Percentiles rank a stretch among this genome's conserved stretches.
Conservation (phyloP, 1,140 invertebrate species). For the Apis dorsata region DNA sequence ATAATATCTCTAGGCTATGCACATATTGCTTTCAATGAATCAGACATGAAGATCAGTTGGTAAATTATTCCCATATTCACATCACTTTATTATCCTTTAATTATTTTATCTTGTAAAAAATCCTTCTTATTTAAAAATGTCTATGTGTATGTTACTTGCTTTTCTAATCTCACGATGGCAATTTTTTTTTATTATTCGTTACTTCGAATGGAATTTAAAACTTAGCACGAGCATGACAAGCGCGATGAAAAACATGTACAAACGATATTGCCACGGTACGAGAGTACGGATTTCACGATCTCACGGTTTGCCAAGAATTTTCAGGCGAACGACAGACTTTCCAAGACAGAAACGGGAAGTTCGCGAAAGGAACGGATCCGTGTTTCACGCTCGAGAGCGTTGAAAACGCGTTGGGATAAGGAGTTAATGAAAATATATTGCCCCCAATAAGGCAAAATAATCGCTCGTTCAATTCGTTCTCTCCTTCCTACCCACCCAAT, state of each 20-base stretch:
- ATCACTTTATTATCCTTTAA: too few relatives aligned
- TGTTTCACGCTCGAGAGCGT: slow-evolving; percentile 4
- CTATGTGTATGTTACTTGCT: neutral
- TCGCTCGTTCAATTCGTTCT: neutral
- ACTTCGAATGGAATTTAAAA: too few relatives aligned
- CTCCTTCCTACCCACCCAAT: neutral
- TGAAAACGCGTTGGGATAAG: neutral
- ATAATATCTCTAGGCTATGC: too few relatives aligned
- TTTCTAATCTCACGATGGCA: neutral
- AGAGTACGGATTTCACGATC: neutral
- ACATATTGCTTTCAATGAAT: too few relatives aligned
- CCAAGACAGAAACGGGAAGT: neutral
- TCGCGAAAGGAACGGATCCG: neutral
- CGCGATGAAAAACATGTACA: slow-evolving; percentile 6
- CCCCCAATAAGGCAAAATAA: slow-evolving; percentile 26
- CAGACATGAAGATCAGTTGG: too few relatives aligned
- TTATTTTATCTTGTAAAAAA: too few relatives aligned
- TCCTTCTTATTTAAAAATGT: too few relatives aligned
- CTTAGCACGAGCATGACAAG: neutral
- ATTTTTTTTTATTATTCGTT: too few relatives aligned
- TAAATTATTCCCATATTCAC: too few relatives aligned
- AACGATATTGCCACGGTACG: neutral
- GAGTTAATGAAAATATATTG: slow-evolving; percentile 27
- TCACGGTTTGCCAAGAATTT: slow-evolving; percentile 19
- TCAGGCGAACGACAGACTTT: neutral